Base-by-base conservation (phyloP, 2,797 vertebrate genomes). In the Alcedo quadribrachys region DNA sequence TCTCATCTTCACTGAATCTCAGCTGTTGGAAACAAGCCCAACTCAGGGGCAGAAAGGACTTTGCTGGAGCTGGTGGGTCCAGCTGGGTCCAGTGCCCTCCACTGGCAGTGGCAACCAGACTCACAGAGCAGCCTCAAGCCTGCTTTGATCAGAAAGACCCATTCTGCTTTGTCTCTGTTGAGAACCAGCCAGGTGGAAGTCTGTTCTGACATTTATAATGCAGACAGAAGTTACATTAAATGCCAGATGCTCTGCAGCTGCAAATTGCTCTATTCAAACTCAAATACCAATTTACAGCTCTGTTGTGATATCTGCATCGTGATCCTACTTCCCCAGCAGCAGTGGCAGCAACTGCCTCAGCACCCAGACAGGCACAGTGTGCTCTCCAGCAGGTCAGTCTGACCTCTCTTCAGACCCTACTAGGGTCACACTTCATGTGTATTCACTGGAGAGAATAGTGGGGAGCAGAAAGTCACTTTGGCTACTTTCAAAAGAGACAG, bases 211-310 rank as follows among this genome's bases (percentile, higher is more conserved):
- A 53, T 67, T 80, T 35, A 21, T n/a, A 40, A 33, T 5, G 19
- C 19, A 54, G 82, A 40, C 14, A 57, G 54, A 48, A 80, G 18
- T 45, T 50, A 22, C 21, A 58, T 12, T 60, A 73, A 60, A 21
- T 81, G 66, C 55, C 51, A 60, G 65, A 65, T 73, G 68, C 48
- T 62, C 48, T 62, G 25, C 79, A 84, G 86, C 79, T 84, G 69
- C n/a, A 15, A 40, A 68, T 87, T 5, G 14, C 40, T 63, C 30
- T 68, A 4, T 50, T 60, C 83, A 55, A 68, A 32, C 25, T 69
- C 50, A 22, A 45, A 58, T 28, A 40, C 16, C 63, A 63, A 13
- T 45, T 71, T 50, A 14, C 18, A 74, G 53, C 27, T 69, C 42
- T 33, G 42, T 14, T 61, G 62, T 14, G 37, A 24, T 55, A 69